phyloP scores from a whole-genome alignment of 2,797 vertebrate species.

The Sebastes paucispinis region DNA sequence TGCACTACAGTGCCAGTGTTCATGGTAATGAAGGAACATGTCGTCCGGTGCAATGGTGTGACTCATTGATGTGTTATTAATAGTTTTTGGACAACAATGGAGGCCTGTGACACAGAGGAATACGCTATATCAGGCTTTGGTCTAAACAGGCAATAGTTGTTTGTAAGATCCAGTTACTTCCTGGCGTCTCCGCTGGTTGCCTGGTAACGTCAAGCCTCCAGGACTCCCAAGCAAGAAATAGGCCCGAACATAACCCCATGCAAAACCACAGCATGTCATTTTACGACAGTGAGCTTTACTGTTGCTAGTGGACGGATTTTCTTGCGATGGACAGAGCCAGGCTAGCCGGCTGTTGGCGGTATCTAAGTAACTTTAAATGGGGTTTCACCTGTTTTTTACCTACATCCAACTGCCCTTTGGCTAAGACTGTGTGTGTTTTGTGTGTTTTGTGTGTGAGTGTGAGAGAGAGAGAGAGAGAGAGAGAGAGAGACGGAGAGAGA shows the following conservation, averaged over 20 bases:
- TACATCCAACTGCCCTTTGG: slow-evolving; percentile 20
- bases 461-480: slow-evolving; percentile 11
- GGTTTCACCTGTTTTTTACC: background rate
- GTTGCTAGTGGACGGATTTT: background rate
- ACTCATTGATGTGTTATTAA: slow-evolving; percentile 1
- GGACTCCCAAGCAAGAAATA: background rate
- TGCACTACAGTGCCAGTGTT: background rate
- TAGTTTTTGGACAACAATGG: background rate
- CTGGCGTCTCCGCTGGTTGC: background rate
- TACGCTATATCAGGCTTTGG: background rate
- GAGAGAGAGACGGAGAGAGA: slow-evolving; percentile 14
- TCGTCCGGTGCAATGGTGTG: background rate
- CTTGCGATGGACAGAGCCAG: background rate
- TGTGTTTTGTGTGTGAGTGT: background rate
- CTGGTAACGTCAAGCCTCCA: background rate
- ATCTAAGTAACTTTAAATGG: background rate
- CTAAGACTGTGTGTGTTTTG: background rate
- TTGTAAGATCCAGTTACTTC: background rate
- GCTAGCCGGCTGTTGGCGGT: background rate
- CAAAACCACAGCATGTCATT: background rate
- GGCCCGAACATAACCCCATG: background rate
- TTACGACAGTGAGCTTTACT: background rate
- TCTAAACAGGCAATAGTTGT: background rate
- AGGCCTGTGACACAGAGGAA: background rate
- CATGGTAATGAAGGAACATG: slow-evolving; percentile 13